Percentiles rank a stretch among this genome's conserved stretches.
Conservation (phyloP, 2,113 vertebrate genomes). For the Rhinoderma darwinii region DNA sequence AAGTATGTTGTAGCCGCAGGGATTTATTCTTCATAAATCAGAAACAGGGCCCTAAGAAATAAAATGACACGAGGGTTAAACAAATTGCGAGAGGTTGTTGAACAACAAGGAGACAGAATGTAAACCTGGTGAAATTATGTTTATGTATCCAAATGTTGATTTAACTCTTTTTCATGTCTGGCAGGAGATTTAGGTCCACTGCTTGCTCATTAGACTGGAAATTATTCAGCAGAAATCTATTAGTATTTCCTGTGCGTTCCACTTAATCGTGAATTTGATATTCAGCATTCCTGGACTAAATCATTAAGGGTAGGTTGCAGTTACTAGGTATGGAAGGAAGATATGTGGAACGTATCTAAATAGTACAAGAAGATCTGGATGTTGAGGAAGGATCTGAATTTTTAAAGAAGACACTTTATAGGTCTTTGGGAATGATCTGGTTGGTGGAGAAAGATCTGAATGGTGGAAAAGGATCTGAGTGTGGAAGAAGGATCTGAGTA, state of each 20-base stretch:
- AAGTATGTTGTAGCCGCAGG: constrained; percentile 18
- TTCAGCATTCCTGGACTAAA: constrained; percentile 27
- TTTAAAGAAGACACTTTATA: no score
- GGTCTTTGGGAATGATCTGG: neutral
- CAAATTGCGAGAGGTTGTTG: constrained; percentile 31
- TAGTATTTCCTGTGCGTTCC: constrained; percentile 29
- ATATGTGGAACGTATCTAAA: neutral
- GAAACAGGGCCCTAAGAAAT: constrained; percentile 16
- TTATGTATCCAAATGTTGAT: constrained; percentile 33
- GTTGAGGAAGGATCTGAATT: neutral
- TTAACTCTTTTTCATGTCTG: constrained; percentile 49
- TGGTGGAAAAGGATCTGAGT: neutral
- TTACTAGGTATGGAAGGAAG: neutral
- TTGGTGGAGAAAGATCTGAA: neutral
- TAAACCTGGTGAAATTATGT: constrained; percentile 47
- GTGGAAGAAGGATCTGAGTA: neutral
- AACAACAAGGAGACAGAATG: constrained; percentile 39
- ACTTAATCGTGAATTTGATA: constrained; percentile 40
- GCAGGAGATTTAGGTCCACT: constrained; percentile 34
- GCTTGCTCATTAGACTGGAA: constrained; percentile 35
- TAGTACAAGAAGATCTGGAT: neutral
- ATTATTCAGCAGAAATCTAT: constrained; percentile 35
- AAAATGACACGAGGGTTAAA: constrained; percentile 34
- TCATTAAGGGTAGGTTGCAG: constrained; percentile 10
- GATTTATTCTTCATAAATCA: constrained; percentile 35